A percentile compares a stretch with the other conserved stretches of the same genome.
These are phyloP conservation scores for Cavia aperea DNA, from an alignment of 2,113 vertebrate species.

Conservation along the genomic window DNA sequence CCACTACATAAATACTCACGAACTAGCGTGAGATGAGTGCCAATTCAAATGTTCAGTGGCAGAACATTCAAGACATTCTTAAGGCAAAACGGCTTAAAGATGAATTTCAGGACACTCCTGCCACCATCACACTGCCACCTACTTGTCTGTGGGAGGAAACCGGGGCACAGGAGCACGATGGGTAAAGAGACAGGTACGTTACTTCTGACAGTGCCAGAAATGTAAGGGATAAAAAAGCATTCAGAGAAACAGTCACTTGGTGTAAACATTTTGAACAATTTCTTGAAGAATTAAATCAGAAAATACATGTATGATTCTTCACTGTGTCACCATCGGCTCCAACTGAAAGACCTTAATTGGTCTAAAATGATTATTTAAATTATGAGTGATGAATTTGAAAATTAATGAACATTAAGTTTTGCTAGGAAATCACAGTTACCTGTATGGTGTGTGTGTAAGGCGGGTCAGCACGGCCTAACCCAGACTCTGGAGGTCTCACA, in stretches of 20 bases:
- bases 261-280: not conserved
- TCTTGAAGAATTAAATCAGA: slow-evolving; percentile 18
- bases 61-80: not conserved
- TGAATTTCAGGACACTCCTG: not conserved
- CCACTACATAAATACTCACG: not conserved
- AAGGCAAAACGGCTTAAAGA: not conserved
- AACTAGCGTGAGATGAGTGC: not conserved
- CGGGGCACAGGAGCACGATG: not conserved
- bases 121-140: no score
- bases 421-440: slow-evolving; percentile 71
- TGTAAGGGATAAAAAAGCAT: not conserved
- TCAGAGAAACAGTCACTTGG: not conserved
- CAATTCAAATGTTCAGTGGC: not conserved
- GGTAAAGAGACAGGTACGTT: not conserved
- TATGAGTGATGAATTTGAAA: not conserved
- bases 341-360: not conserved
- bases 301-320: not conserved
- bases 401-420: not conserved
- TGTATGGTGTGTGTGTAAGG: slow-evolving; percentile 92
- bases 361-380: slow-evolving; percentile 14
- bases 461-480: slow-evolving; percentile 79
- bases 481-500: slow-evolving; percentile 78
- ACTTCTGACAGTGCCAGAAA: not conserved
- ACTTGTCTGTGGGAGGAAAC: not conserved
- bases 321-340: not conserved